A percentile compares a stretch with the other conserved stretches of the same genome.
These are phyloP conservation scores for Myotis lucifugus DNA, from an alignment of 2,113 vertebrate species.

Conservation along the genomic window DNA sequence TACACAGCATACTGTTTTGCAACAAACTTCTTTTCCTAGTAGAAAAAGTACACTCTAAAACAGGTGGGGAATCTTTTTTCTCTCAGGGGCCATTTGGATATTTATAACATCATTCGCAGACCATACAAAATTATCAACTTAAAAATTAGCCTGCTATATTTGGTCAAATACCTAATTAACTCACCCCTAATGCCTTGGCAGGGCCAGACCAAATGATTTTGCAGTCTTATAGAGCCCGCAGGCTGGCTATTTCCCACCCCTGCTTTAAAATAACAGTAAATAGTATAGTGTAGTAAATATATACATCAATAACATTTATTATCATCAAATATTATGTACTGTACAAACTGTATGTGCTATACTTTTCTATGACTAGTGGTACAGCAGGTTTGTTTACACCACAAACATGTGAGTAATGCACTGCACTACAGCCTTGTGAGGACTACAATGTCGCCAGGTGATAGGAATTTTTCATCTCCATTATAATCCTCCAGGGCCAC, in stretches of 20 bases:
- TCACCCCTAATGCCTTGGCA: no score
- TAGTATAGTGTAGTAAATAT: background rate
- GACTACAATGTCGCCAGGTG: background rate
- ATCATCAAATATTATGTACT: background rate
- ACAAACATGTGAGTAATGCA: background rate
- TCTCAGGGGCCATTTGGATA: no score
- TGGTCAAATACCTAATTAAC: no score
- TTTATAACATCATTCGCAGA: no score
- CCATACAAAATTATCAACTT: no score
- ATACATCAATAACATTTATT: background rate
- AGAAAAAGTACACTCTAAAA: background rate
- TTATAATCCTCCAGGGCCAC: background rate
- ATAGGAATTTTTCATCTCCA: background rate
- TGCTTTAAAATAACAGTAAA: background rate
- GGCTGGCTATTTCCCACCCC: no score
- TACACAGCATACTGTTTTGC: background rate
- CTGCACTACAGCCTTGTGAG: background rate
- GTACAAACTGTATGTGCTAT: background rate
- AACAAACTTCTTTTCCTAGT: background rate
- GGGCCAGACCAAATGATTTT: no score
- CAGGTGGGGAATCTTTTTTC: no score
- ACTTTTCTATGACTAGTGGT: background rate
- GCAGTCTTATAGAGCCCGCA: no score
- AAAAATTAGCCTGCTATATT: no score
- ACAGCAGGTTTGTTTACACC: background rate